These are phyloP conservation scores for Meandrina meandrites DNA, from an alignment of 92 coral and sea anemone species.

Conservation along the genomic window DNA sequence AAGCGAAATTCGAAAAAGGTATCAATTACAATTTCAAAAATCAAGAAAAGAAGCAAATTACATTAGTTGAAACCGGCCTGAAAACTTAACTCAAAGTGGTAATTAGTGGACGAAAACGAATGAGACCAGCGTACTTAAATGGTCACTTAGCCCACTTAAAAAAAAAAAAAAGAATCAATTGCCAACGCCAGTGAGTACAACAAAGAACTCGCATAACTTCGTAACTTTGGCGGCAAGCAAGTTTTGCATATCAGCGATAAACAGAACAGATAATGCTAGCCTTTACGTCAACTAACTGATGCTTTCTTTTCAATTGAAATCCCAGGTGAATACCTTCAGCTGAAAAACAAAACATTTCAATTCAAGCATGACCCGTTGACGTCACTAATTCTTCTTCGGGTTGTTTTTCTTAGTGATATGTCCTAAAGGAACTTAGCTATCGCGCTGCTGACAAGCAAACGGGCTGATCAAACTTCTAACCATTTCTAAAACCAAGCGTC, in stretches of 20 bases:
- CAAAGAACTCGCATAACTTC: not conserved
- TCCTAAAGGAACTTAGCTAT: slow-evolving; percentile 1
- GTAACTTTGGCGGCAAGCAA: not conserved
- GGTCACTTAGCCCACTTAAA: not conserved
- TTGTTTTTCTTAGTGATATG: not conserved
- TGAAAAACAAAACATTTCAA: slow-evolving; percentile 15
- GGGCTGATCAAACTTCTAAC: too few relatives aligned
- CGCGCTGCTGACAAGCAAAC: slow-evolving; percentile 11
- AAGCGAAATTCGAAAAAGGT: not conserved
- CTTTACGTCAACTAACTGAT: slow-evolving; percentile 32
- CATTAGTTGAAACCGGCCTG: not conserved
- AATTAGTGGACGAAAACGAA: not conserved
- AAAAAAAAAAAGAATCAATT: not conserved
- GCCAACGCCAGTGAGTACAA: not conserved
- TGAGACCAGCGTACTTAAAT: not conserved
- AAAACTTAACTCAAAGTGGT: too few relatives aligned
- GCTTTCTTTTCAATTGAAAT: slow-evolving; percentile 35
- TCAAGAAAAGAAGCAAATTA: too few relatives aligned
- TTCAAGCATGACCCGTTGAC: slow-evolving; percentile 42
- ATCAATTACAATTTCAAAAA: too few relatives aligned
- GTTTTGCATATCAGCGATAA: not conserved
- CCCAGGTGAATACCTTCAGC: slow-evolving; percentile 2
- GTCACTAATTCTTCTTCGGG: slow-evolving; percentile 13
- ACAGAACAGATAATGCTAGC: not conserved
- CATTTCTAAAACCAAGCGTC: not conserved